A percentile compares a stretch with the other conserved stretches of the same genome.
These are phyloP conservation scores for Caenorhabditis brenneri DNA, from an alignment of 1,140 invertebrate species.

Conservation along the genomic window DNA sequence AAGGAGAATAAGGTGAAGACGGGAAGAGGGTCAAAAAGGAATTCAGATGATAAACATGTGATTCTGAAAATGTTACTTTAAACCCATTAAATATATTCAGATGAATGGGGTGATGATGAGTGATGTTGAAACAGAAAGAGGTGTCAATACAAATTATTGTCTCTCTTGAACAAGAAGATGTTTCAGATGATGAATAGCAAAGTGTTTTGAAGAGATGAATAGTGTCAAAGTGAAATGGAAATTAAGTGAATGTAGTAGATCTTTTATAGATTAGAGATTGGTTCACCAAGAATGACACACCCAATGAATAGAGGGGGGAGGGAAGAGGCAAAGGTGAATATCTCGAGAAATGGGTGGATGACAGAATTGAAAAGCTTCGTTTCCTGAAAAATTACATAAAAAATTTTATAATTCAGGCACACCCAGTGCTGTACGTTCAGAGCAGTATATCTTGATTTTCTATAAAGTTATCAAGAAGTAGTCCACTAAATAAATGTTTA, in stretches of 20 bases:
- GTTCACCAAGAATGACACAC: neutral
- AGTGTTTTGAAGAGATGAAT: too few relatives aligned
- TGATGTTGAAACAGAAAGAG: neutral
- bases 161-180: neutral
- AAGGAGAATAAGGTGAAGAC: neutral
- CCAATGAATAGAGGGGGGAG: neutral
- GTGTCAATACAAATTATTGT: neutral
- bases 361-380: too few relatives aligned
- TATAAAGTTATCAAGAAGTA: too few relatives aligned
- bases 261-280: neutral
- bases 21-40: neutral
- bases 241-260: neutral
- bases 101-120: neutral
- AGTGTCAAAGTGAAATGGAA: neutral
- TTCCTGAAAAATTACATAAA: too few relatives aligned
- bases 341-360: neutral
- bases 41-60: slow-evolving; percentile 14
- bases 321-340: neutral
- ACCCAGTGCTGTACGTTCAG: too few relatives aligned
- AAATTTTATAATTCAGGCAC: too few relatives aligned
- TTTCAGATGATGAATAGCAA: neutral
- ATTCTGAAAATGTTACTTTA: neutral
- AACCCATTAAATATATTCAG: neutral
- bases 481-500: too few relatives aligned
- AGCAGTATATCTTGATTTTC: too few relatives aligned